Evolutionary conservation across 2,888 invertebrate genomes (phyloP), one percentile per base, ranked within the genome.

Genomic region (Torymus aiolomorphi): DNA sequence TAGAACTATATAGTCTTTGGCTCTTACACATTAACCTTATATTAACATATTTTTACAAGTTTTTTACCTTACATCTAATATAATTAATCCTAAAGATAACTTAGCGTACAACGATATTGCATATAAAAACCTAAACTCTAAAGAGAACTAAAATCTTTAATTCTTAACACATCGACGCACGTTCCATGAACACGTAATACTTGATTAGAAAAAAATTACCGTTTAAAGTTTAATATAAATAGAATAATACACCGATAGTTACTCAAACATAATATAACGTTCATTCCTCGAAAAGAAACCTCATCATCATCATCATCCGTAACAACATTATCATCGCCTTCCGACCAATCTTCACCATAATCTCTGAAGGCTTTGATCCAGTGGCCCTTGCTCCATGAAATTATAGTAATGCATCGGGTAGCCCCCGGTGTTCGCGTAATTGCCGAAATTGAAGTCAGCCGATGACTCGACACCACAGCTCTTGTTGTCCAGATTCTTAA

Each of bases 381-480:
- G 83, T 0, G 87, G 84, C 51, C 87, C 81, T 57, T 88, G 87
- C 2, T 90, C 90, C 82, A 88, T 85, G 62, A 88, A 90, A 82
- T 90, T 89, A 2, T 87, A 86, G 56, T 89, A 90, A 31, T 87
- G 87, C 87, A 89, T 87, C 73, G 88, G 90, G 73, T 90, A 90
- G 81, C 86, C 87, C 0, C 87, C 63, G 3, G 88, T 83, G 18
- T 84, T 86, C 20, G 86, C 71, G 62, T 89, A 90, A 83, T 87
- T 89, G 0, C 86, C 54, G 74, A 85, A 88, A 3, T 84, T 85
- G 52, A 87, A 90, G 49, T 90, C 90, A n/a, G 54, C 16, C 65
- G 76, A 1, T n/a, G 71, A 10, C n/a, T 81, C 78, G 4, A 61
- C 14, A 71, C 51, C 14, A 71, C 51, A 18, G 57, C 31, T 69